Base-by-base conservation (phyloP, 2,797 vertebrate genomes). In the Caiman crocodilus region DNA sequence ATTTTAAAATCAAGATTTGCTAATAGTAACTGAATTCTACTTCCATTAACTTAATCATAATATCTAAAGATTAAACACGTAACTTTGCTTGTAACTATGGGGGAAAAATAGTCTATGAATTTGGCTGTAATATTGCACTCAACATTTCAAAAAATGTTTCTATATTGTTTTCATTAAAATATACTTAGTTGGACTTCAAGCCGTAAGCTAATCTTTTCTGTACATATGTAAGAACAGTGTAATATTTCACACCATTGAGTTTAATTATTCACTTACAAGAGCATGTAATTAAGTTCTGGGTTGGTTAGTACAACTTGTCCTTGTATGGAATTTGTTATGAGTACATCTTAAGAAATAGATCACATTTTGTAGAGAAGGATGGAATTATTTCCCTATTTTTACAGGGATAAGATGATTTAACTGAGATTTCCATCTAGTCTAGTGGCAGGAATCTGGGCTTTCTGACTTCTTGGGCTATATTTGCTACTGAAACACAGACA, bases 151-250 rank as follows among this genome's bases (percentile, higher is more conserved):
- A 73, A 73, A 73, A 73, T 74, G n/a, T 76, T 84, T 85, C 56
- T 28, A 5, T 23, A n/a, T 32, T 32, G 7, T 77, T 77, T 90
- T 4, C 76, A 84, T 7, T 55, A 8, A 25, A 32, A 1, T 5
- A 61, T 74, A 18, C 25, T 73, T 78, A 35, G 35, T 55, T 84
- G 35, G 18, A 50, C 90, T 94, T 93, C 61, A 87, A 78, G 84
- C n/a, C 76, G 1, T 56, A 50, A 89, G 64, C 57, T 77, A 79
- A 89, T 32, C 59, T 55, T 18, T 83, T 8, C 56, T 85, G 9
- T 67, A 73, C 2, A 17, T 7, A 58, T 26, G 65, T 12, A 21
- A 67, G 42, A 65, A 18, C 13, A n/a, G 15, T 50, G 18, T 16
- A 74, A 17, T 20, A 28, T 75, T 42, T 9, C 21, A 42, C 21